Evolutionary conservation across 2,113 vertebrate genomes (phyloP), one percentile per base, ranked within the genome.

Genomic region (Cebus imitator): DNA sequence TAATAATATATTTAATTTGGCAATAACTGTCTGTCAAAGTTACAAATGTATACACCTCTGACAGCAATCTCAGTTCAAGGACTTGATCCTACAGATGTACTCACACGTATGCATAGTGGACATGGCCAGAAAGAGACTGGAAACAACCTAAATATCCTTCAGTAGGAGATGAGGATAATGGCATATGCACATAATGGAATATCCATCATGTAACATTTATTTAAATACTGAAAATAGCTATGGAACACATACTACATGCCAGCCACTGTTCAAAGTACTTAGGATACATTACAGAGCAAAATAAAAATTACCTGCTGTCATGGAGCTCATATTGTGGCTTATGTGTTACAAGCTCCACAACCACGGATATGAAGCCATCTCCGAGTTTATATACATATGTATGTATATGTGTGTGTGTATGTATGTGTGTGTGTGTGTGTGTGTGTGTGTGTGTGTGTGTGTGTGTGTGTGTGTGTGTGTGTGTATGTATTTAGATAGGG

Each of bases 341-440:
- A 61, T 4, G 13, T 37, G 40, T 30, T 37, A 32, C 8, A 57
- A 61, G 52, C n/a, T 73, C 9, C 70, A 3, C 11, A 13, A 52
- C 14, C 23, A 57, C 61, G 32, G 5, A 43, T 6, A 14, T 35
- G 35, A 1, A 58, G 20, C 68, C 61, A 30, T 23, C 32, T 68
- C 48, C 4, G 12, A 43, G 50, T 55, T 64, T 27, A 61, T 27
- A 61, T 27, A 61, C 58, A 5, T 61, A 27, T 27, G 58, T 27
- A 50, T 50, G 48, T 13, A 12, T 13, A 2, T 50, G 12, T 50
- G 48, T 50, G 12, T 50, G 48, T 50, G 48, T 50, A 0, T 50
- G 12, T 50, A 2, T 11, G 25, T 23, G 7, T 58, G 20, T 3
- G 0, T 57, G 2, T 61, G 25, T 61, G 4, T 40, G 37, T 3